Conservation (phyloP, 2,797 vertebrate genomes). For the Limosa lapponica region DNA sequence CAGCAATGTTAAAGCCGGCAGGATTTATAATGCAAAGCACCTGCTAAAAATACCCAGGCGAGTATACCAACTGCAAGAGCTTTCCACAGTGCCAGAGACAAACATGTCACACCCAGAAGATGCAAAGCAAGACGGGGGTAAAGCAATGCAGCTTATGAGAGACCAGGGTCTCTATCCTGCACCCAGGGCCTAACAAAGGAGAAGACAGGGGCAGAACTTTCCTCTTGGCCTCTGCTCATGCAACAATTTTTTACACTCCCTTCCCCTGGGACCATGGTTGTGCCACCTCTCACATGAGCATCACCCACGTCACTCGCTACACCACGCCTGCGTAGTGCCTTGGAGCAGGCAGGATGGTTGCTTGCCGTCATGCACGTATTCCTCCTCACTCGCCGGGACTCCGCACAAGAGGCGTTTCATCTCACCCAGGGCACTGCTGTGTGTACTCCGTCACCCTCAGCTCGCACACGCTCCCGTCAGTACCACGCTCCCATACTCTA, state of each 20-base stretch:
- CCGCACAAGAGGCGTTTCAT: fast-evolving
- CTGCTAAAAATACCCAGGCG: slow-evolving; percentile 70
- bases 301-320: not conserved
- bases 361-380: fast-evolving
- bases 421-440: not conserved
- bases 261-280: not conserved
- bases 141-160: not conserved
- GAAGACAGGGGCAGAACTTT: not conserved
- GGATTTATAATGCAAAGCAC: slow-evolving; percentile 66
- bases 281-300: not conserved
- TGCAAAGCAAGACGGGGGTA: not conserved
- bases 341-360: fast-evolving
- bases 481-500: fast-evolving
- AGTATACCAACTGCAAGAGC: slow-evolving; percentile 45
- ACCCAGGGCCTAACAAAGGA: not conserved
- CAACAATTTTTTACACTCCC: not conserved
- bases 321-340: fast-evolving
- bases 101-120: not conserved
- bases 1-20: slow-evolving; percentile 52
- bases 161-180: not conserved
- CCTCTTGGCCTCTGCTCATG: not conserved
- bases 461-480: fast-evolving
- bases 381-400: not conserved
- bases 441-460: not conserved
- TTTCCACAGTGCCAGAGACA: not conserved